phyloP scores from a whole-genome alignment of 2,797 vertebrate genomes.

The Anabacerthia variegaticeps region DNA sequence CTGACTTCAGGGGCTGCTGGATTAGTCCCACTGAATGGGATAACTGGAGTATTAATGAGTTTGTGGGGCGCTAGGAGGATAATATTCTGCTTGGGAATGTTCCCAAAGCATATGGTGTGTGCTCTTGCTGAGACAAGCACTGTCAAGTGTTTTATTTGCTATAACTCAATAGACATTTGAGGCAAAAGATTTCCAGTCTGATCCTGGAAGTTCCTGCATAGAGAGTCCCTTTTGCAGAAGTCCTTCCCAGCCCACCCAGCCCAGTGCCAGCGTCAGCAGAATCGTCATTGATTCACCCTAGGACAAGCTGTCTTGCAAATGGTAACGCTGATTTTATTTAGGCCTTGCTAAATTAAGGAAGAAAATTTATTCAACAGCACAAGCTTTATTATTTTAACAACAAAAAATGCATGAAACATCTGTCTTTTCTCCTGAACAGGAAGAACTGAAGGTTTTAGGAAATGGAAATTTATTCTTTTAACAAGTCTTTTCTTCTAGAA shows the following conservation, averaged over 20 bases:
- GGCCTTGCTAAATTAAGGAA: not conserved
- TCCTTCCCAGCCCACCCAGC: not conserved
- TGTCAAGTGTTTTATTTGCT: not conserved
- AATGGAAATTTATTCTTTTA: not conserved
- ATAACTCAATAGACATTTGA: not conserved
- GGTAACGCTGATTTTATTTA: not conserved
- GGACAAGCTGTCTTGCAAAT: not conserved
- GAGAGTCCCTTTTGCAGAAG: not conserved
- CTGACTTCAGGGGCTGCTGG: not conserved
- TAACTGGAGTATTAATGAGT: not conserved
- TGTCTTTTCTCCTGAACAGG: not conserved
- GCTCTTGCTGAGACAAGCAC: not conserved
- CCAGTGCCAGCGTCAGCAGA: not conserved
- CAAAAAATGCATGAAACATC: not conserved
- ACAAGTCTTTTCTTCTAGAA: not conserved
- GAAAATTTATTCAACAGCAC: not conserved
- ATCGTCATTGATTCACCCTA: not conserved
- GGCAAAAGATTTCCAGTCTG: not conserved
- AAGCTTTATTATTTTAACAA: not conserved
- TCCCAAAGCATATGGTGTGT: constrained; percentile 23
- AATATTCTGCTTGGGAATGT: not conserved
- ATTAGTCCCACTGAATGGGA: not conserved
- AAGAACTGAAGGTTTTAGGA: not conserved
- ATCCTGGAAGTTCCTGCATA: not conserved
- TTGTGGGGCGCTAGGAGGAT: not conserved